Evolutionary conservation across 2,888 invertebrate species (phyloP), one percentile per base, ranked within the genome.

Genomic region (Lucinisca nassula): DNA sequence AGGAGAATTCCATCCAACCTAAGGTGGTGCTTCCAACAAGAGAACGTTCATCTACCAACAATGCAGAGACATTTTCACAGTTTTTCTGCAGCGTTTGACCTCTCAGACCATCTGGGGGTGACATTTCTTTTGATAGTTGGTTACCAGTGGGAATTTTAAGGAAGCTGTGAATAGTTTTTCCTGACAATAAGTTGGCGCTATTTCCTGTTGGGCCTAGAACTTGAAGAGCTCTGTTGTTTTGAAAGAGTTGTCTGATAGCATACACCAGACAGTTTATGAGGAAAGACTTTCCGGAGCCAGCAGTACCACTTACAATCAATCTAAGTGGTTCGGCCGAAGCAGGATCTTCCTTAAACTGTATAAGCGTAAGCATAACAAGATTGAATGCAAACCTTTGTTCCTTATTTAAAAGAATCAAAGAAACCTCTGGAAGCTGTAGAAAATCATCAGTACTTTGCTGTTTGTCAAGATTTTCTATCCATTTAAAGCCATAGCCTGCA

Each of bases 1-100:
- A 85, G 45, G 77, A 51, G 67, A 80, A 90, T 21, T 90, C 85
- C 79, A 86, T 86, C 84, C 79, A 86, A 2, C 84, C 82, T 24
- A 89, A 77, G 17, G 80, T 86, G 14, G 35, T 79, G 17, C 32
- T 37, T 3, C 89, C 82, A 37, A 86, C 79, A n/a, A 88, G n/a
- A 4, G 91, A 91, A 6, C 91, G 45, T 84, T 92, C 91, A 90
- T 92, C 91, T 38, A 91, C 76, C n/a, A 92, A 61, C 6, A 92
- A 70, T n/a, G 77, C 90, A 3, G 61, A 10, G 27, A 92, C 24
- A 21, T 79, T 84, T 14, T 82, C 32, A 70, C 83, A 91, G 45
- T 91, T 89, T 40, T 35, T 61, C 61, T 88, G 91, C 14, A 92
- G 35, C 21, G 30, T 40, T 79, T 82, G 58, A 27, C 90, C 90